Evolutionary conservation across 2,888 invertebrate genomes (phyloP).

Genomic region (Cinara cedri): DNA sequence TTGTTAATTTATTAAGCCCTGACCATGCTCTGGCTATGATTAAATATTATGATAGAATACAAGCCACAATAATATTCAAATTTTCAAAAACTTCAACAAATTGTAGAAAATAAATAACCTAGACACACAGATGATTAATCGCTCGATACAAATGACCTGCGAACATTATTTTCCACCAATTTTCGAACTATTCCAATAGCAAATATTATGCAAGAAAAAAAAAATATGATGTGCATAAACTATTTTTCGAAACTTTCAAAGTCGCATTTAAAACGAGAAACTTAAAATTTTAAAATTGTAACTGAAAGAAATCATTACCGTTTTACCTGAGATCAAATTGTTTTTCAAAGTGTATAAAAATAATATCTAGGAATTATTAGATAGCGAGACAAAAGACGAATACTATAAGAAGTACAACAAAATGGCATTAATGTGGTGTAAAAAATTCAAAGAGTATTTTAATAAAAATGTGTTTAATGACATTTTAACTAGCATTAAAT

Average conservation of each 20-base stretch:
- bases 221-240: neutral
- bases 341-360: slow-evolving; percentile 12
- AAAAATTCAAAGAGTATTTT: neutral
- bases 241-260: neutral
- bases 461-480: neutral
- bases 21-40: too few species aligned
- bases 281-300: neutral
- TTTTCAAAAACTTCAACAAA: too few species aligned
- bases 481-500: neutral
- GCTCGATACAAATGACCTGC: neutral
- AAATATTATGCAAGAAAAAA: slow-evolving; percentile 12
- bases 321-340: neutral
- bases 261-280: neutral
- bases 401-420: slow-evolving; percentile 1
- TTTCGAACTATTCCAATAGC: neutral
- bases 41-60: too few species aligned
- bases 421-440: slow-evolving; percentile 1
- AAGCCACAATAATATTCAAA: too few species aligned
- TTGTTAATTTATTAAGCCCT: too few species aligned
- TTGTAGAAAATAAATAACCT: too few species aligned
- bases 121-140: too few species aligned
- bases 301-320: slow-evolving; percentile 1
- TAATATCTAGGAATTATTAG: slow-evolving; percentile 1
- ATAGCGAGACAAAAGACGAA: neutral
- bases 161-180: neutral